Evolutionary conservation across 2,797 vertebrate species (phyloP).

Genomic region (Anguilla marmorata): DNA sequence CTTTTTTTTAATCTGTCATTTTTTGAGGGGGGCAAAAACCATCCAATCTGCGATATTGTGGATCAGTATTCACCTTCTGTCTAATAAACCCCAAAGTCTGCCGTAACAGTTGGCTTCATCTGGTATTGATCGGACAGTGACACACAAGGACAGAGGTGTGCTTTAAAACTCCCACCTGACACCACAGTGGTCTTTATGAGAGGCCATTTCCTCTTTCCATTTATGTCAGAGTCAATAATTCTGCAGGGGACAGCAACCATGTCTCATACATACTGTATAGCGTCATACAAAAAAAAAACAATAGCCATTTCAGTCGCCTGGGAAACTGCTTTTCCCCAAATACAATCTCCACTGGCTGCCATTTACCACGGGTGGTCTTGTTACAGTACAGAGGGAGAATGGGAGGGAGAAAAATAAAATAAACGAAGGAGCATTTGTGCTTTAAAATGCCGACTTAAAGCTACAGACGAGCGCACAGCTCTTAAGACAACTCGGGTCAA

Average conservation of each 20-base stretch:
- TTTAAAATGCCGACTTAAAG: slow-evolving; percentile 65
- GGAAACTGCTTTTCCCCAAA: background rate
- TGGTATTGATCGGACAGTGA: slow-evolving; percentile 7
- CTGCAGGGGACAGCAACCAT: slow-evolving; percentile 38
- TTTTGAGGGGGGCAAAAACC: background rate
- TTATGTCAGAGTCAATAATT: slow-evolving; percentile 16
- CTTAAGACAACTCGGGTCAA: slow-evolving; percentile 47
- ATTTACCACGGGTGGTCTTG: background rate
- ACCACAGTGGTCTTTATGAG: background rate
- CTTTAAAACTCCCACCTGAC: background rate
- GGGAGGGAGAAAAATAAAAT: background rate
- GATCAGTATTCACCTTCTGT: background rate
- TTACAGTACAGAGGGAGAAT: background rate
- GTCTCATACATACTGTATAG: slow-evolving; percentile 42
- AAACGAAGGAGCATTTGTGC: slow-evolving; percentile 45
- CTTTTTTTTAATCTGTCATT: background rate
- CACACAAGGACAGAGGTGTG: background rate
- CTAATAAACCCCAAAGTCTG: background rate
- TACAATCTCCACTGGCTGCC: background rate
- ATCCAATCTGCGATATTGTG: background rate
- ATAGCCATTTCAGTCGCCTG: slow-evolving; percentile 49
- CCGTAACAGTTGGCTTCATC: background rate
- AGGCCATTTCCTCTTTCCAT: slow-evolving; percentile 13
- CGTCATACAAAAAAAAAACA: slow-evolving; percentile 44
- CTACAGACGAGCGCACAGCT: background rate